Percentiles rank a stretch among this genome's conserved stretches.
These are phyloP conservation scores for Acanthoscelides obtectus DNA, from an alignment of 2,888 invertebrate genomes.

Conservation along the genomic window DNA sequence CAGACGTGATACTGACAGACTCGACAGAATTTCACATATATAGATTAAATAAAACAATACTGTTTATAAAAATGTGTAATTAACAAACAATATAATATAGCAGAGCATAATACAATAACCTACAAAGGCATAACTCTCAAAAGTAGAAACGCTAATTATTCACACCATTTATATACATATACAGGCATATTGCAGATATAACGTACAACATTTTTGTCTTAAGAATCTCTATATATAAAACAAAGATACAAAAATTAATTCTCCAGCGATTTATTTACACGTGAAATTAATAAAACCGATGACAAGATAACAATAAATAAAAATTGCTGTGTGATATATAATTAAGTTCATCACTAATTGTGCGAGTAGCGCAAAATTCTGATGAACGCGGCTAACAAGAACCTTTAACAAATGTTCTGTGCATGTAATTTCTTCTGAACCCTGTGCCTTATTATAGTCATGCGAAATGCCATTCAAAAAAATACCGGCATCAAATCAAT, in stretches of 20 bases:
- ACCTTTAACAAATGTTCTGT: too few species aligned
- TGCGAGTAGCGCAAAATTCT: too few species aligned
- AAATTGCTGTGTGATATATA: not conserved
- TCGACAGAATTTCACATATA: too few species aligned
- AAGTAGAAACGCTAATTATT: not conserved
- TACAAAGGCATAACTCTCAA: not conserved
- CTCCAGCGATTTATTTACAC: not conserved
- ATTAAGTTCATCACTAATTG: too few species aligned
- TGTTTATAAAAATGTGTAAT: not conserved
- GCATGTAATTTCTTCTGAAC: not conserved
- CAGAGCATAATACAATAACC: not conserved
- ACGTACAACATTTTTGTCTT: not conserved
- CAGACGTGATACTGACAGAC: too few species aligned
- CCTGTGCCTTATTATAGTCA: not conserved
- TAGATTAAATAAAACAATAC: not conserved
- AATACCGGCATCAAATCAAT: not conserved
- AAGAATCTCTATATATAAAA: not conserved
- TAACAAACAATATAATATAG: not conserved
- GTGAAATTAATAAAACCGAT: not conserved
- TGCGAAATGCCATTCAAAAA: not conserved
- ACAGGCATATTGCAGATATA: not conserved
- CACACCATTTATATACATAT: not conserved
- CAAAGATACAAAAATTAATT: not conserved
- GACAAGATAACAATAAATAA: not conserved
- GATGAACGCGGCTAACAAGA: too few species aligned